Evolutionary conservation across 2,888 invertebrate species (phyloP).

Genomic region (Diarsia rubi): DNA sequence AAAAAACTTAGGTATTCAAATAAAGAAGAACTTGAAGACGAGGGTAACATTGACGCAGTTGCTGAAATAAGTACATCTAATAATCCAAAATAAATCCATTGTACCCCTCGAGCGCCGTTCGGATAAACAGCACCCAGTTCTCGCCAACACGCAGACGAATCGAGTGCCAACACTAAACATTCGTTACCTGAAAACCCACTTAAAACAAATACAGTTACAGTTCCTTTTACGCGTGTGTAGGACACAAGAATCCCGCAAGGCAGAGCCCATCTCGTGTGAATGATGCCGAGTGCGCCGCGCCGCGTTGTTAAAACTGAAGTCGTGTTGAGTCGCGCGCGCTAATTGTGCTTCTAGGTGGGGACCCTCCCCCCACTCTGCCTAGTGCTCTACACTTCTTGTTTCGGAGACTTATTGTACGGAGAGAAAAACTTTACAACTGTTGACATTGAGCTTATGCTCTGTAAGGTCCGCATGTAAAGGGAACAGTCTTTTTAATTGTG

Average conservation of each 20-base stretch:
- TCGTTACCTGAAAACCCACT: slow-evolving; percentile 68
- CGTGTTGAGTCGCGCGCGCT: slow-evolving; percentile 89
- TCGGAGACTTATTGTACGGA: slow-evolving; percentile 79
- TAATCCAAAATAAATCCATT: slow-evolving; percentile 21
- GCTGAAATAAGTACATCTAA: slow-evolving; percentile 22
- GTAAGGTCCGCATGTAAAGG: slow-evolving; percentile 38
- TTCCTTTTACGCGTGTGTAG: slow-evolving; percentile 77
- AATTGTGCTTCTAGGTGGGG: slow-evolving; percentile 87
- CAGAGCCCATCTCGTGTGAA: slow-evolving; percentile 83
- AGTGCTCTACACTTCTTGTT: slow-evolving; percentile 85
- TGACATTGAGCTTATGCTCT: slow-evolving; percentile 84
- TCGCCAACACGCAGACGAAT: slow-evolving; percentile 39
- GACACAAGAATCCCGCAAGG: slow-evolving; percentile 78
- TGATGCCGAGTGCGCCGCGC: slow-evolving; percentile 85
- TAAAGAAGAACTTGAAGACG: slow-evolving; percentile 1
- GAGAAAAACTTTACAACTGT: slow-evolving; percentile 83
- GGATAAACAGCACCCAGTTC: slow-evolving; percentile 18
- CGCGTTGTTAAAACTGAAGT: slow-evolving; percentile 90
- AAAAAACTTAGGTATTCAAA: not conserved
- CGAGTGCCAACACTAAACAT: slow-evolving; percentile 50
- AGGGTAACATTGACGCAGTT: not conserved
- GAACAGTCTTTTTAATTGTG: slow-evolving; percentile 52
- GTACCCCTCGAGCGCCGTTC: not conserved
- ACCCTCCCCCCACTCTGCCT: slow-evolving; percentile 70
- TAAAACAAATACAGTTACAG: slow-evolving; percentile 72